Evolutionary conservation across 2,888 invertebrate species (phyloP).

Genomic region (Drosophila eohydei): DNA sequence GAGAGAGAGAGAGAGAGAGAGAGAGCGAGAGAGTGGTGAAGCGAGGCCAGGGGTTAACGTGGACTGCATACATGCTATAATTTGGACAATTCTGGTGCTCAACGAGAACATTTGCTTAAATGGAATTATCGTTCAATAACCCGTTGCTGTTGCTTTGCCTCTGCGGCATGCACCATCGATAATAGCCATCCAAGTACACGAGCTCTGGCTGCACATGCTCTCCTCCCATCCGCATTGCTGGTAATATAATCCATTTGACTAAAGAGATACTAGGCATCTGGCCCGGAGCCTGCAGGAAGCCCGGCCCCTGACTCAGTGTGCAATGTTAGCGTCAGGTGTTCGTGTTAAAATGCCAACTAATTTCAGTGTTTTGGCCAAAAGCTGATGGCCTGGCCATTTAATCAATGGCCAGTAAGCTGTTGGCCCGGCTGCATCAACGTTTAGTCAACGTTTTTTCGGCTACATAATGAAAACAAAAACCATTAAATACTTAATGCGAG

Average conservation of each 20-base stretch:
- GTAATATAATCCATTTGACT: conserved; percentile 73
- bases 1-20: not conserved
- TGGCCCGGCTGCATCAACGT: conserved; percentile 20
- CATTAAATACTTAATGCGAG: conserved; percentile 69
- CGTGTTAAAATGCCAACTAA: conserved; percentile 82
- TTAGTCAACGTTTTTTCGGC: conserved; percentile 33
- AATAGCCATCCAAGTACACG: conserved; percentile 51
- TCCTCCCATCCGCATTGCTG: not conserved
- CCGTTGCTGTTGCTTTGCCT: conserved; percentile 24
- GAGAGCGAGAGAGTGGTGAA: not conserved
- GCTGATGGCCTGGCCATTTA: conserved; percentile 58
- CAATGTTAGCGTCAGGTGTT: conserved; percentile 70
- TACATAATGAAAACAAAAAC: conserved; percentile 70
- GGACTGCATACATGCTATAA: conserved; percentile 57
- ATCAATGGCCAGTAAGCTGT: conserved; percentile 69
- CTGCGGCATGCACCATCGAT: conserved; percentile 63
- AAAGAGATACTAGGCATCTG: conserved; percentile 59
- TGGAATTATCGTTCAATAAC: conserved; percentile 81
- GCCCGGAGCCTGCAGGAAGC: conserved; percentile 53
- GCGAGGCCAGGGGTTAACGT: not conserved
- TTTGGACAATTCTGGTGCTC: conserved; percentile 75
- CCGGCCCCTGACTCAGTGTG: conserved; percentile 23
- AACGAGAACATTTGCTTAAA: conserved; percentile 78
- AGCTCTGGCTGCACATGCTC: conserved; percentile 4
- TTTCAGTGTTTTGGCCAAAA: conserved; percentile 74